Conservation (phyloP, 64 coral and sea anemone genomes). For the Anthopleura sola region DNA sequence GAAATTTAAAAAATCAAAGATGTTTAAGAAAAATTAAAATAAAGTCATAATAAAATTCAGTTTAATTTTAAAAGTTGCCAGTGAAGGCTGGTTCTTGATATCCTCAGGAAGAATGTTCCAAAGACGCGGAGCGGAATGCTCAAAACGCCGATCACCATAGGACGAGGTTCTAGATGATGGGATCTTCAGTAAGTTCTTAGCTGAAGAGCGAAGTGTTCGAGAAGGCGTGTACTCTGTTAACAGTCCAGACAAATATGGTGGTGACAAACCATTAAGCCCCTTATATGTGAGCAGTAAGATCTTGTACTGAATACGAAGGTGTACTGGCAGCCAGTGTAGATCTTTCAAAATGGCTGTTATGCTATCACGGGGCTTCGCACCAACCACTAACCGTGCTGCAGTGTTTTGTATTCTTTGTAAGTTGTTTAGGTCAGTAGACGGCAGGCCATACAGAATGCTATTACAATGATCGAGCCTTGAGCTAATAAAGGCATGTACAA, state of each 20-base stretch:
- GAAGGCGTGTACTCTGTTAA: not conserved
- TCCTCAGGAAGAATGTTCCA: too few species aligned
- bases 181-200: too few species aligned
- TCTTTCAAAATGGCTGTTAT: slow-evolving; percentile 15
- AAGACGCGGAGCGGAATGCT: too few species aligned
- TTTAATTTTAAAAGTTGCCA: too few species aligned
- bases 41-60: too few species aligned
- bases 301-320: slow-evolving; percentile 8
- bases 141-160: too few species aligned
- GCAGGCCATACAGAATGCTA: slow-evolving; percentile 34
- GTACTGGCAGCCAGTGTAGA: slow-evolving; percentile 32
- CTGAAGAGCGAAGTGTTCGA: too few species aligned
- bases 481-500: slow-evolving; percentile 21
- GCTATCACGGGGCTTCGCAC: not conserved
- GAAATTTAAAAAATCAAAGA: too few species aligned
- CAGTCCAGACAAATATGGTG: slow-evolving; percentile 14
- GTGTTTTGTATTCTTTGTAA: slow-evolving; percentile 38
- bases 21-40: too few species aligned
- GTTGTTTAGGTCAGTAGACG: slow-evolving; percentile 21
- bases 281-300: slow-evolving; percentile 20
- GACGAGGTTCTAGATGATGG: too few species aligned
- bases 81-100: too few species aligned
- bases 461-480: slow-evolving; percentile 44
- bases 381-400: slow-evolving; percentile 32
- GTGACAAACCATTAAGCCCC: not conserved